Evolutionary conservation across 2,888 invertebrate genomes (phyloP), one percentile per base, ranked within the genome.

Genomic region (Trimorus sp.): DNA sequence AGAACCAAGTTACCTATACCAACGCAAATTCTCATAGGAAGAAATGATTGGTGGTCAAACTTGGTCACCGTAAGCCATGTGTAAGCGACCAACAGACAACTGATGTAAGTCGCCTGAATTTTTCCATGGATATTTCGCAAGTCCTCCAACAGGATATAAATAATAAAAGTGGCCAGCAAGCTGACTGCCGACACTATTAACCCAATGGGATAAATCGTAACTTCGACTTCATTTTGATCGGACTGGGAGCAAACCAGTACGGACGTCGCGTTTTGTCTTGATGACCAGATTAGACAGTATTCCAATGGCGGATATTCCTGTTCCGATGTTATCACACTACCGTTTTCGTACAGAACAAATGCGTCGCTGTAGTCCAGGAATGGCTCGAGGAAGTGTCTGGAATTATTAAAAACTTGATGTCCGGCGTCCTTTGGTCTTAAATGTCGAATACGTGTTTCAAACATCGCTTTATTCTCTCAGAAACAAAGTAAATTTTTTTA

Each of bases 41-140:
- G 26, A 14, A 75, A 45, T 15, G 42, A 37, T 62, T 51, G 14
- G 38, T 59, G 69, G 80, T 69, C 54, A 9, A 88, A 77, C 37
- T 88, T 89, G 3, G 87, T 83, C n/a, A 87, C n/a, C 9, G 83
- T 78, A n/a, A 90, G 82, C 7, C 82, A 80, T 7, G 82, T 40
- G 74, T 89, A 90, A 37, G 87, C 89, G 40, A 88, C 38, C 45
- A 88, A 82, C 0, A 91, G 86, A 15, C 85, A 83, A 5, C 77
- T 84, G 8, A 89, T 84, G 81, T 91, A 88, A 15, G 82, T 82
- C 86, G 89, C 87, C 8, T 91, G 80, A 5, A 87, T 88, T 60
- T 85, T 77, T 3, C 91, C 91, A 38, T 90, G 90, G n/a, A 91
- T 85, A 73, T 88, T 91, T 40, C 86, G 85, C 65, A 91, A 77